phyloP scores from a whole-genome alignment of 1,140 invertebrate genomes.

The Amphibalanus amphitrite region DNA sequence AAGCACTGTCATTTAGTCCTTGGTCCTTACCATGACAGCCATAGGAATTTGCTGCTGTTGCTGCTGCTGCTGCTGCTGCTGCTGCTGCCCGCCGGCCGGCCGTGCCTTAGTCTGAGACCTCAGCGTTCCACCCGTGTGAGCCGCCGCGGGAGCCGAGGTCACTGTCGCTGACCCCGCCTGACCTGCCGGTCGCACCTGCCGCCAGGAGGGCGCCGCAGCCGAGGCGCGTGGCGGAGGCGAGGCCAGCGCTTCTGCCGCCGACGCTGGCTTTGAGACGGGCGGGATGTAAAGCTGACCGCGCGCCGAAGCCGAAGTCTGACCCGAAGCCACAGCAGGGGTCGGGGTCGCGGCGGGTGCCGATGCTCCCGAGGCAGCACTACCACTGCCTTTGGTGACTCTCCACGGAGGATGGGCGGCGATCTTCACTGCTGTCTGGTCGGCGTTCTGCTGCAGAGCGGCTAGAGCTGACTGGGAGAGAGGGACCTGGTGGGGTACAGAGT shows the following conservation, averaged over 20 bases:
- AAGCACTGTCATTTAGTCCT: no score
- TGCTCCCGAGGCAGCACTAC: no score
- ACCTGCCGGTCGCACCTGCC: background rate
- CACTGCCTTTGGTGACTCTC: background rate
- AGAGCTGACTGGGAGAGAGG: no score
- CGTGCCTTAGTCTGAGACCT: background rate
- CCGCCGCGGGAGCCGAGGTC: no score
- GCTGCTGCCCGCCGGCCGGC: background rate
- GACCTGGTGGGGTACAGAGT: no score
- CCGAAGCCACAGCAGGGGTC: no score
- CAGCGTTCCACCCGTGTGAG: background rate
- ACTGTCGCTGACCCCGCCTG: background rate
- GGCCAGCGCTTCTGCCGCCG: background rate
- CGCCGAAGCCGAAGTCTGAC: no score
- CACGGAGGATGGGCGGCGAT: background rate
- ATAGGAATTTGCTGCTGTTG: no score
- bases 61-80: slow-evolving; percentile 1
- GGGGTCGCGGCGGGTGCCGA: no score
- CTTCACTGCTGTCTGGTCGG: background rate
- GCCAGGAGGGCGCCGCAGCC: background rate
- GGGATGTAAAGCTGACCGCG: background rate
- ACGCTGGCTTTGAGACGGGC: background rate
- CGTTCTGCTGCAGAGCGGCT: no score
- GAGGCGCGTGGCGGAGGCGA: background rate
- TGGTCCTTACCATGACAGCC: no score